Base-by-base conservation (phyloP, 2,113 vertebrate species). In the Pseudorasbora parva region DNA sequence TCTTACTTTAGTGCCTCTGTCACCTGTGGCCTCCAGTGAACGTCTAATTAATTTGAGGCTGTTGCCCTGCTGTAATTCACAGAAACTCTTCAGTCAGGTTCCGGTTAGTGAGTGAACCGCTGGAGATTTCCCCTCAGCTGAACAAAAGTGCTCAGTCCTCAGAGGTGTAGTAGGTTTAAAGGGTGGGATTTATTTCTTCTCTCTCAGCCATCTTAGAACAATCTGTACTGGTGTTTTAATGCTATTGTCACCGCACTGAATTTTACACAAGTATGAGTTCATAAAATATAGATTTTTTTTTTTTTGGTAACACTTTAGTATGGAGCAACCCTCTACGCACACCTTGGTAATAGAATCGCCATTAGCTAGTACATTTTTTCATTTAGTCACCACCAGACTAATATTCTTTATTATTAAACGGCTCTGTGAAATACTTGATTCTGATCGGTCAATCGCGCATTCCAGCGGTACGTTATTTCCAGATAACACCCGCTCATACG, bases 1-100 rank as follows among this genome's bases (percentile, higher is more conserved):
- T 78, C 54, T 62, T 59, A 60, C 76, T 78, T 78, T 27, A 78
- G 56, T 60, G 76, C 21, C 62, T 59, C 37, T 78, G 76, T 27
- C 56, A 60, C 76, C 76, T 57, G 74, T 41, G 74, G 51, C 30
- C 74, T 77, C 49, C 51, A 41, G 51, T 60, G 76, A 62, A 78
- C 8, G 0, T 62, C 37, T 78, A 10, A 43, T 60, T 62, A 19
- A 25, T 64, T 60, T 27, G 14, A 47, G 23, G 27, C 33, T 45
- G 9, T 76, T 56, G 15, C 30, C 27, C 27, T 30, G 15, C 73
- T 21, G 57, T 78, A 27, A 30, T 62, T 78, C 56, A 21, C 54
- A 62, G 33, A 77, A 62, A 62, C 21, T 78, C 30, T 62, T 45
- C 6, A 37, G 74, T 57, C 11, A 41, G 9, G 47, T 78, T 62